phyloP scores from a whole-genome alignment of 2,113 vertebrate species.

The Proterorhinus semilunaris region DNA sequence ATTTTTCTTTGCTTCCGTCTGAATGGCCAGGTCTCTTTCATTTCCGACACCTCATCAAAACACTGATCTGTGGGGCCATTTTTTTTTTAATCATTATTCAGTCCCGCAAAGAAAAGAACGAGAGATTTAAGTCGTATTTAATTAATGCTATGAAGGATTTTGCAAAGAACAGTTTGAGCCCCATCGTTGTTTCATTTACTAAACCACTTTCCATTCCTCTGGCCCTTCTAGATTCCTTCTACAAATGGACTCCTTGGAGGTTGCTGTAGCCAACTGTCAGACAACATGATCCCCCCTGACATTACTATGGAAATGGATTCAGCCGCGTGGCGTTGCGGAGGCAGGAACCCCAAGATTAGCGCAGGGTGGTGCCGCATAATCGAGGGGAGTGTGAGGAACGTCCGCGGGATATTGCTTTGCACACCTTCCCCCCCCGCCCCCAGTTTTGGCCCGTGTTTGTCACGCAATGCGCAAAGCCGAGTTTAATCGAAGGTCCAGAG shows the following conservation, averaged over 20 bases:
- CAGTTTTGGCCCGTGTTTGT: not conserved
- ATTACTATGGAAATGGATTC: constrained; percentile 61
- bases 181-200: too few species aligned
- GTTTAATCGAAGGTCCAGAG: constrained; percentile 55
- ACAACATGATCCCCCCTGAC: constrained; percentile 2
- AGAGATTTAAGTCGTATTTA: too few species aligned
- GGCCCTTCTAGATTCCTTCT: too few species aligned
- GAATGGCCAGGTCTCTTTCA: too few species aligned
- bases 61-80: too few species aligned
- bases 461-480: constrained; percentile 20
- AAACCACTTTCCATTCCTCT: too few species aligned
- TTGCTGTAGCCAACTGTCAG: not conserved
- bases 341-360: constrained; percentile 62
- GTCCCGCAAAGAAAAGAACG: too few species aligned
- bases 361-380: constrained; percentile 65
- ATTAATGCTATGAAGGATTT: too few species aligned
- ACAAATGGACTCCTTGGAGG: not conserved
- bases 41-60: too few species aligned
- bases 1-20: too few species aligned
- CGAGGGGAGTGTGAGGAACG: constrained; percentile 64
- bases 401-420: constrained; percentile 65
- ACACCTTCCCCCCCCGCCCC: constrained; percentile 12
- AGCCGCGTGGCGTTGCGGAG: constrained; percentile 46
- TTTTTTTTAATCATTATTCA: too few species aligned
- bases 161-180: too few species aligned